Base-by-base conservation (phyloP, 1,140 invertebrate genomes). In the Bombus waltoni region DNA sequence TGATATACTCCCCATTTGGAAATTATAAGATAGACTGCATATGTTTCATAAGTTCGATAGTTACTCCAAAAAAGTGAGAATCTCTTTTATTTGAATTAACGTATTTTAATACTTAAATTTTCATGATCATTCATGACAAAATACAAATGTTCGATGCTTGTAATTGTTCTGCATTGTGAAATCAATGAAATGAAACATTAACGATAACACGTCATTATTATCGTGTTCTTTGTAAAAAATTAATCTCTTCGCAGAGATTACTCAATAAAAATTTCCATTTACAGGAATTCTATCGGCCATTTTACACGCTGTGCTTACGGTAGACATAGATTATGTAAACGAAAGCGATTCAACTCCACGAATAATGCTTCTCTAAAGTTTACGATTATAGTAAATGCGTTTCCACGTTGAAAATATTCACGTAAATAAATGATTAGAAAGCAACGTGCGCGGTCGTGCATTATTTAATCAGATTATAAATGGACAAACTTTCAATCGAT, bases 391-490 rank as follows among this genome's bases (percentile, higher is more conserved):
- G 32, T 32, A 6, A 9, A 70, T 11, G 40, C 32, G 22, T 65
- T 57, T 44, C 47, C 18, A 35, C 11, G 25, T 75, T 15, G 3
- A 78, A 78, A 78, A 84, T 84, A 78, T 11, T 22, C n/a, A 0
- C 25, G 22, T 42, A 78, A 75, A 82, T 75, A 82, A 75, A 75
- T 40, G n/a, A 78, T 44, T 59, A 59, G 65, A 82, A 75, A 82
- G 38, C 13, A 70, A 44, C 47, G 35, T 22, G 47, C 22, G 57
- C n/a, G 8, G 11, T 15, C 22, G 28, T 42, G 28, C 6, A 25
- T 83, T 75, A 32, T 83, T 40, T 28, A 25, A 47, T 28, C 11
- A 38, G 25, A n/a, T 22, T 35, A 10, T 22, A 35, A 44, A 18
- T 8, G n/a, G 32, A 18, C 9, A 59, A 57, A 40, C n/a, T 66